A percentile compares a stretch with the other conserved stretches of the same genome.
Evolutionary conservation across 64 coral and sea anemone genomes (phyloP).

Genomic region (Catalaphyllia jardinei): DNA sequence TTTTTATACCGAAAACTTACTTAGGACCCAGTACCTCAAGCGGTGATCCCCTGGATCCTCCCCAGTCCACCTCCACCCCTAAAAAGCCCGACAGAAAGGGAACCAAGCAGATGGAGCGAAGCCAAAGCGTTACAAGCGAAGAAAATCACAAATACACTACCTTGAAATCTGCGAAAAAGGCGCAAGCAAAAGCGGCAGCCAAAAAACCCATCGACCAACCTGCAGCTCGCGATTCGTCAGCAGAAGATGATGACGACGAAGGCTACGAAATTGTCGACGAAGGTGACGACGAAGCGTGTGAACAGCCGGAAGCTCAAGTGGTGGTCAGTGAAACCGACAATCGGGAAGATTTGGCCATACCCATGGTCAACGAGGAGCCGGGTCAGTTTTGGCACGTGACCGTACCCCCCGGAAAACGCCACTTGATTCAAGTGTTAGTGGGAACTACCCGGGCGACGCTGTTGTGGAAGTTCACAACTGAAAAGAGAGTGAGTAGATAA

Average conservation of each 20-base stretch:
- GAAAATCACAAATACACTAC: background rate
- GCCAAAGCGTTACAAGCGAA: background rate
- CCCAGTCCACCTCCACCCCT: conserved; percentile 14
- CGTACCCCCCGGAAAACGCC: conserved; percentile 35
- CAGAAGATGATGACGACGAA: background rate
- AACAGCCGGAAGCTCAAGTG: conserved; percentile 30
- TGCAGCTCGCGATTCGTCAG: background rate
- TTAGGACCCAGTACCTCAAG: conserved; percentile 3
- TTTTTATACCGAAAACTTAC: background rate
- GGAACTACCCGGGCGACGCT: conserved; percentile 38
- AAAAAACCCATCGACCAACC: background rate
- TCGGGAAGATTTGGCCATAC: conserved; percentile 50
- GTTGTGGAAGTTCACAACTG: conserved; percentile 61
- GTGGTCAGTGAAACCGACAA: conserved; percentile 31
- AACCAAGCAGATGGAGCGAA: background rate
- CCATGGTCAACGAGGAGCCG: conserved; percentile 53
- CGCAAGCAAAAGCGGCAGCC: background rate
- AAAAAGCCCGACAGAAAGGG: background rate
- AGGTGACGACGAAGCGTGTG: conserved; percentile 4
- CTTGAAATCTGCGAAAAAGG: background rate
- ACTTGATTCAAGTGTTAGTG: conserved; percentile 51
- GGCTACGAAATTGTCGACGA: conserved; percentile 53
- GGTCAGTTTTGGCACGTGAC: conserved; percentile 35
- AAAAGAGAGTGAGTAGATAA: conserved; percentile 25
- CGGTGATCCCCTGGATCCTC: background rate